Evolutionary conservation across 30 jellyfish, hydroid and myxozoan genomes (phyloP), one percentile per base, ranked within the genome.

Genomic region (Clytia hemisphaerica): DNA sequence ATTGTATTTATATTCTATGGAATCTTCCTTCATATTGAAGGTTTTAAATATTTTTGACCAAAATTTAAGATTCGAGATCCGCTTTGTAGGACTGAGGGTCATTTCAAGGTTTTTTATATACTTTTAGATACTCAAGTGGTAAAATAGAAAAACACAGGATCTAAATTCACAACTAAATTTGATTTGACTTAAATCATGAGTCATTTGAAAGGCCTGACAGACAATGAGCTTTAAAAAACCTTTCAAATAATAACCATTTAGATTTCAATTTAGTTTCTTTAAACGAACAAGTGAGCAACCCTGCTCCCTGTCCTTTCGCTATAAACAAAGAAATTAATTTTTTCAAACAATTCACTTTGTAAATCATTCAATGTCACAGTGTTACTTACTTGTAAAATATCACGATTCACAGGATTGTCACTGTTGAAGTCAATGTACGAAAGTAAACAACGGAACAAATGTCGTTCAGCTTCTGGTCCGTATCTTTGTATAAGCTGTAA

Each of bases 401-500:
- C 97, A 45, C 76, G 82, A 50, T 44, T 80, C 45, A 72, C 75
- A 61, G 83, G 67, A 48, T 69, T 86, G 22, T 88, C 97, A 58
- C 58, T 47, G n/a, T 77, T 33, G 32, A 73, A 69, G 58, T 88
- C 97, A 81, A 80, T 77, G 54, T 53, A 88, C 21, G 95, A 80
- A 6, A 88, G 54, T 33, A 88, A 82, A 65, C 94, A 78, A 76
- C 77, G 79, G 26, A 88, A 76, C 61, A 80, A 88, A 88, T 88
- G 97, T 30, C 95, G 45, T 44, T 88, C 97, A 45, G 97, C 97
- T 60, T 88, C 97, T 24, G 94, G 90, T 44, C 97, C 97, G 88
- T 72, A 88, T 46, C 76, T 80, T 45, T 88, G 84, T 9, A 76
- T 74, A 74, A 88, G 83, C 97, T 88, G 54, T 14, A 22, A 76